These are phyloP conservation scores for Psephotus haematonotus DNA, from an alignment of 2,113 vertebrate genomes.

Conservation along the genomic window DNA sequence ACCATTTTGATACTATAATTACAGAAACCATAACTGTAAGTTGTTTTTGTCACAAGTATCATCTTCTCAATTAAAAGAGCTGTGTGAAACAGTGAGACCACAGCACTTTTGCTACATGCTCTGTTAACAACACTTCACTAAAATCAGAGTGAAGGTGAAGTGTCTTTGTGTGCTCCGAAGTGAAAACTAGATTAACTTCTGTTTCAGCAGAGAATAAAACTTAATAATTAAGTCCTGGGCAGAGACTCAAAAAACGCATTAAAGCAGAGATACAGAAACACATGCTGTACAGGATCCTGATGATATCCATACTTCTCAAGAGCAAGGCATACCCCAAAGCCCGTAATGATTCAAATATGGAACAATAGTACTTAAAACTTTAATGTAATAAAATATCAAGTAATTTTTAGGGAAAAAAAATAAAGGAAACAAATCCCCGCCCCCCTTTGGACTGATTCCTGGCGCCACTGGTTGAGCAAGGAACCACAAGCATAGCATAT, in stretches of 20 bases:
- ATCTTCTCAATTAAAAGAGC: background rate
- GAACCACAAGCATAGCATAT: constrained; percentile 68
- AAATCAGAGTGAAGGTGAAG: background rate
- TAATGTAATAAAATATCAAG: constrained; percentile 50
- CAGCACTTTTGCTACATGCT: background rate
- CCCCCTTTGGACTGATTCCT: constrained; percentile 9
- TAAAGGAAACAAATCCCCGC: background rate
- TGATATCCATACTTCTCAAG: background rate
- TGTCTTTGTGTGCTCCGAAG: constrained; percentile 1
- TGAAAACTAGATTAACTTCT: constrained; percentile 21
- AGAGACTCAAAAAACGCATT: constrained; percentile 6
- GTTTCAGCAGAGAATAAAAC: constrained; percentile 15
- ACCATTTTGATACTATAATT: background rate
- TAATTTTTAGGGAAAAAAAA: background rate
- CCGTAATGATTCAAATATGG: constrained; percentile 23
- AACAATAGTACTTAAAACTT: constrained; percentile 8
- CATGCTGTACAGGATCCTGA: background rate
- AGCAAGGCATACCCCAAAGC: constrained; percentile 2
- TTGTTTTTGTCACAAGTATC: background rate
- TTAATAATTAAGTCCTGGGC: background rate
- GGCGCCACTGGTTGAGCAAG: constrained; percentile 54
- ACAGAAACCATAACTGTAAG: background rate
- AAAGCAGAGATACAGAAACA: background rate
- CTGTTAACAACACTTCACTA: background rate
- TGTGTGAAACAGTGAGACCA: background rate